Percentiles rank a stretch among this genome's conserved stretches.
These are phyloP conservation scores for Drosophila mimica DNA, from an alignment of 2,888 invertebrate species.

Conservation along the genomic window DNA sequence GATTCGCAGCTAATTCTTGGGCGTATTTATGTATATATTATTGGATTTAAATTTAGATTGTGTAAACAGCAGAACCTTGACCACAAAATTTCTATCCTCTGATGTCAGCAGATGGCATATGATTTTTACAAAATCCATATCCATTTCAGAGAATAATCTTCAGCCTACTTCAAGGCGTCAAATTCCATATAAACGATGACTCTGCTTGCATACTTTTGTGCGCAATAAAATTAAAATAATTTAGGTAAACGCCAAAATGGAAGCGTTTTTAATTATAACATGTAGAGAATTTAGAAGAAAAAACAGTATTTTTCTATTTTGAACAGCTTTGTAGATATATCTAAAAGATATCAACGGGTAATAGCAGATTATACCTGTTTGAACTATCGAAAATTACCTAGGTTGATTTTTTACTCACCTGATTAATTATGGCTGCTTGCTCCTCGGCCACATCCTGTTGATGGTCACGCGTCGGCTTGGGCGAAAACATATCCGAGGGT, in stretches of 20 bases:
- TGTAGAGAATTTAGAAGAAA: neutral
- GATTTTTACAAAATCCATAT: slow-evolving; percentile 53
- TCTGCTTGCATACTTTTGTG: slow-evolving; percentile 50
- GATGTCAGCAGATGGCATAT: slow-evolving; percentile 66
- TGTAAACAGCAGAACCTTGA: slow-evolving; percentile 73
- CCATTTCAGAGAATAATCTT: slow-evolving; percentile 30
- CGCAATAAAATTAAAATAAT: neutral
- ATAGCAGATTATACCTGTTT: neutral
- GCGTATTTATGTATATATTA: slow-evolving; percentile 8
- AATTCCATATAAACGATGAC: too few species aligned
- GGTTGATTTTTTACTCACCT: slow-evolving; percentile 78
- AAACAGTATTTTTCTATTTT: neutral
- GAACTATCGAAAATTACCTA: neutral
- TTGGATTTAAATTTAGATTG: slow-evolving; percentile 61
- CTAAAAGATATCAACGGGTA: neutral
- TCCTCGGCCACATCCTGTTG: slow-evolving; percentile 85
- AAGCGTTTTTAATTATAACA: neutral
- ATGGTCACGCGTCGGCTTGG: slow-evolving; percentile 85
- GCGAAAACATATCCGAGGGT: slow-evolving; percentile 81
- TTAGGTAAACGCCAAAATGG: neutral
- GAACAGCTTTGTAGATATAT: neutral
- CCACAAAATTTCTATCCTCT: slow-evolving; percentile 72
- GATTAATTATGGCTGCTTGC: slow-evolving; percentile 84
- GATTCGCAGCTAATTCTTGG: slow-evolving; percentile 41
- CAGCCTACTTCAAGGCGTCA: slow-evolving; percentile 35